A percentile compares a stretch with the other conserved stretches of the same genome.
These are phyloP conservation scores for Ptilodon capucinus DNA, from an alignment of 2,888 invertebrate species.

Conservation along the genomic window DNA sequence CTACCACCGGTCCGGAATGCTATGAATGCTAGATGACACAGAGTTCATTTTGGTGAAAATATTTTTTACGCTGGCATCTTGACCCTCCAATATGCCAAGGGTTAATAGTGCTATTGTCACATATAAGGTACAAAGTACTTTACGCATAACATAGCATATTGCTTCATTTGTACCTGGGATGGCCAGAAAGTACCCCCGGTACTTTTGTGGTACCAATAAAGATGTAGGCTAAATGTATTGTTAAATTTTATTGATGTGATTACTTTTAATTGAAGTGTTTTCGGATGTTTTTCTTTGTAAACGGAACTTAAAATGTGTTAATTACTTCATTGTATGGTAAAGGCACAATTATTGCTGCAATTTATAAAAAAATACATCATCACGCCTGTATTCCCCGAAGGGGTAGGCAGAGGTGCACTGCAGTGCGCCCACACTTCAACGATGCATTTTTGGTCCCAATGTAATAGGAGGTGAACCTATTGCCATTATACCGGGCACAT, in stretches of 20 bases:
- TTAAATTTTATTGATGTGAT: slow-evolving; percentile 47
- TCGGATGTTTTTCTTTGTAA: slow-evolving; percentile 16
- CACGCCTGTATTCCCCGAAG: no score
- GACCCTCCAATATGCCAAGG: no score
- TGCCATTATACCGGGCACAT: no score
- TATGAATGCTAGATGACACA: no score
- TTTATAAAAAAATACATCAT: no score
- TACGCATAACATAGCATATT: slow-evolving; percentile 32
- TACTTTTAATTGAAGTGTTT: slow-evolving; percentile 26
- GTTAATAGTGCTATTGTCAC: slow-evolving; percentile 32
- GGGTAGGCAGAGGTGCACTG: no score
- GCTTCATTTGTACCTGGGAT: slow-evolving; percentile 34
- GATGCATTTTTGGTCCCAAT: no score
- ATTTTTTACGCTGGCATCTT: no score
- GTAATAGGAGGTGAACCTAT: no score
- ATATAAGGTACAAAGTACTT: slow-evolving; percentile 35
- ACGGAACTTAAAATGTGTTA: not conserved
- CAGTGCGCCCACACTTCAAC: no score
- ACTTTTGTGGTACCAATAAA: slow-evolving; percentile 14
- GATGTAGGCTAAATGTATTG: slow-evolving; percentile 43
- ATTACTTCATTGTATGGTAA: slow-evolving; percentile 2
- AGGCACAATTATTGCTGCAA: not conserved
- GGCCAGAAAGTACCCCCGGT: slow-evolving; percentile 22
- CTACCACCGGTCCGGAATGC: no score
- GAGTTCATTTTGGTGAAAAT: no score